These are phyloP conservation scores for Chinchilla lanigera DNA, from an alignment of 2,113 vertebrate genomes.

Conservation along the genomic window DNA sequence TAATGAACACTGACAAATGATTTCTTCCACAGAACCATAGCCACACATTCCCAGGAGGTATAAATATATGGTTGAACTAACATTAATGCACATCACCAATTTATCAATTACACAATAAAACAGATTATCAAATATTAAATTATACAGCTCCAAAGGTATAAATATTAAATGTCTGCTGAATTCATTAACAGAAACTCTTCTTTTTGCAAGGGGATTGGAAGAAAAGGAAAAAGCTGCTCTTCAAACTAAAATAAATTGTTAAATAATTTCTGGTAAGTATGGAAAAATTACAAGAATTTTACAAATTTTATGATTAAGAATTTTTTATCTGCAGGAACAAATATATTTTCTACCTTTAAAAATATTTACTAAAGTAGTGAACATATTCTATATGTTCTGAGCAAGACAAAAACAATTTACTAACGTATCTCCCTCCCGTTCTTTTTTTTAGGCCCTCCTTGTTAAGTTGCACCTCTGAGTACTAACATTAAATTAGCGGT, in stretches of 20 bases:
- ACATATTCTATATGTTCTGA: not conserved
- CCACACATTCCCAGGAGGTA: not conserved
- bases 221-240: not conserved
- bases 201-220: not conserved
- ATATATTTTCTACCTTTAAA: not conserved
- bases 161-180: not conserved
- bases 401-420: not conserved
- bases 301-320: not conserved
- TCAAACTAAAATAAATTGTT: not conserved
- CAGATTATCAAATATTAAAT: not conserved
- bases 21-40: not conserved
- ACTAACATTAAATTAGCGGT: not conserved
- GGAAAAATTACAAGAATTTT: not conserved
- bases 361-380: not conserved
- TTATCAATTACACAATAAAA: not conserved
- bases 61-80: not conserved
- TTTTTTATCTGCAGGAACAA: not conserved
- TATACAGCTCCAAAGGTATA: not conserved
- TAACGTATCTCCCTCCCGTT: not conserved
- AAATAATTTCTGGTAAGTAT: not conserved
- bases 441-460: not conserved
- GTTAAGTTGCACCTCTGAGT: not conserved
- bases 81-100: not conserved
- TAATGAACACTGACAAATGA: not conserved
- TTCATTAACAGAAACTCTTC: not conserved